Evolutionary conservation across 2,888 invertebrate species (phyloP).

Genomic region (Muschampia plurimacula): DNA sequence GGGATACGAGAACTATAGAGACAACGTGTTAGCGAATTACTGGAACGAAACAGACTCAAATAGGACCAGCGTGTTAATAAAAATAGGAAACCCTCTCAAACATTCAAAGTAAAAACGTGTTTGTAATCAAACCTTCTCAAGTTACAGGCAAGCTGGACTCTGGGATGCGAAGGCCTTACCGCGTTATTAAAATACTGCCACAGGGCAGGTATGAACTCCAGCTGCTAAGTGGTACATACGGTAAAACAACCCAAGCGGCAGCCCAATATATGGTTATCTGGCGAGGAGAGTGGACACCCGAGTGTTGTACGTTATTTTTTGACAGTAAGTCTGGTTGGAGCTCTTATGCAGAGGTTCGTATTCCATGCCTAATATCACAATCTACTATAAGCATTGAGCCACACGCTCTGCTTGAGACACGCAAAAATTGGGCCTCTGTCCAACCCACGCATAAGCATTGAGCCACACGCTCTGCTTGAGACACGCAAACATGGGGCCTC

Average conservation of each 20-base stretch:
- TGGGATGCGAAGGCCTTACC: slow-evolving; percentile 14
- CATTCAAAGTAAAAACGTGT: not conserved
- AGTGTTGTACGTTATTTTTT: slow-evolving; percentile 9
- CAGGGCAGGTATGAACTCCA: not conserved
- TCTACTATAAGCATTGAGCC: too few relatives aligned
- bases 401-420: too few relatives aligned
- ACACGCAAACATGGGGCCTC: too few relatives aligned
- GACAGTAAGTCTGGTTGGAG: not conserved
- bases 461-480: too few relatives aligned
- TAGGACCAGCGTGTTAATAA: not conserved
- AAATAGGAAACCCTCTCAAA: not conserved
- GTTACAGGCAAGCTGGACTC: slow-evolving; percentile 19
- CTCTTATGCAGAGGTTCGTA: too few relatives aligned
- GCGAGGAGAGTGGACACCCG: slow-evolving; percentile 21
- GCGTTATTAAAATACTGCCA: not conserved
- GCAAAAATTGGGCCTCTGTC: too few relatives aligned
- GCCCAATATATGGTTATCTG: slow-evolving; percentile 12
- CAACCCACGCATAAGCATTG: too few relatives aligned
- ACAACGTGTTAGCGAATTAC: not conserved
- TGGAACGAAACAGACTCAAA: not conserved
- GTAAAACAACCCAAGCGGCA: slow-evolving; percentile 7
- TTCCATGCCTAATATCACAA: too few relatives aligned
- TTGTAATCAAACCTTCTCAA: not conserved
- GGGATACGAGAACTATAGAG: not conserved
- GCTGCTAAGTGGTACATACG: not conserved